Percentiles rank a stretch among this genome's conserved stretches.
Evolutionary conservation across 2,888 invertebrate species (phyloP).

Genomic region (Erebia palarica): DNA sequence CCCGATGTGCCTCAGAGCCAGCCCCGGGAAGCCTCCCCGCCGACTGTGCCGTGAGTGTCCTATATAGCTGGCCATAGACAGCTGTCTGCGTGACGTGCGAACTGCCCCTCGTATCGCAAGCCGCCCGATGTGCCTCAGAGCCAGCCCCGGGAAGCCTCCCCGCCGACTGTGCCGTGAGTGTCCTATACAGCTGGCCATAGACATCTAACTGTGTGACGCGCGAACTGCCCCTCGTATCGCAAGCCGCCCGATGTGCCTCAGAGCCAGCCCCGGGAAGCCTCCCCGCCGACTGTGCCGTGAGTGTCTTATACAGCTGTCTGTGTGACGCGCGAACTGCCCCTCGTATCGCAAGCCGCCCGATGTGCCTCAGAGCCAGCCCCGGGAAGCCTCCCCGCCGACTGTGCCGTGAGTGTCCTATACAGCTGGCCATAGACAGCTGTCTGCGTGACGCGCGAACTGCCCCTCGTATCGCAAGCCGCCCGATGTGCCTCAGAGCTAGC

Average conservation of each 20-base stretch:
- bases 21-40: no score
- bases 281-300: no score
- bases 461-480: slow-evolving; percentile 84
- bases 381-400: slow-evolving; percentile 24
- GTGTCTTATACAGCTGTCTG: no score
- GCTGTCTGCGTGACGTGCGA: slow-evolving; percentile 46
- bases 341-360: slow-evolving; percentile 83
- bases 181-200: not conserved
- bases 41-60: no score
- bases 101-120: slow-evolving; percentile 86
- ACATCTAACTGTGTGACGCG: no score
- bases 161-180: slow-evolving; percentile 30
- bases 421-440: no score
- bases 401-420: slow-evolving; percentile 22
- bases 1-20: no score
- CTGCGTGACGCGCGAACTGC: slow-evolving; percentile 68
- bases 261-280: no score
- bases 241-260: no score
- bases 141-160: slow-evolving; percentile 12
- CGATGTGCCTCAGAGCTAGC: slow-evolving; percentile 31
- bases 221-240: no score
- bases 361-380: slow-evolving; percentile 15
- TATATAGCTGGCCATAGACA: no score
- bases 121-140: slow-evolving; percentile 45
- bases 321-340: slow-evolving; percentile 77